Conservation (phyloP, 2,113 vertebrate genomes). For the Sturnus vulgaris region DNA sequence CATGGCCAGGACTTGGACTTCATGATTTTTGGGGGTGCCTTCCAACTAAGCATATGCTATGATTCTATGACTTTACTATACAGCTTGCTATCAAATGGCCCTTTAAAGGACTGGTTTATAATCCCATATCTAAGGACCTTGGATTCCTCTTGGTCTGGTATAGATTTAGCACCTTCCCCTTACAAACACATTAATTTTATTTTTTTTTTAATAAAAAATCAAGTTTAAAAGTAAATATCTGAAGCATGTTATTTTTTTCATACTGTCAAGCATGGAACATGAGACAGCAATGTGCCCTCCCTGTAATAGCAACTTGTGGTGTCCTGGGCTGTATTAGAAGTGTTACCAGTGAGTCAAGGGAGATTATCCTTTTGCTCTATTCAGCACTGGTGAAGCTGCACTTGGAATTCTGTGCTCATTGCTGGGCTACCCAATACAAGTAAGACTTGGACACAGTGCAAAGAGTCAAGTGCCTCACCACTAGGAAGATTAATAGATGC, state of each 20-base stretch:
- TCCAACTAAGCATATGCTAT: background rate
- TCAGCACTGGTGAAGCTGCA: background rate
- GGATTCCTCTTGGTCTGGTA: background rate
- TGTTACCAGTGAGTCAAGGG: background rate
- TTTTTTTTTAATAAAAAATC: background rate
- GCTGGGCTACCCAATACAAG: background rate
- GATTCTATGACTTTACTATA: background rate
- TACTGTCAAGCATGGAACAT: background rate
- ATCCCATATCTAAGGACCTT: background rate
- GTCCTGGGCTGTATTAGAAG: background rate
- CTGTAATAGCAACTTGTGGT: background rate
- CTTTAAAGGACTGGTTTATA: background rate
- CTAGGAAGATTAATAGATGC: background rate
- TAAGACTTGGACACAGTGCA: background rate
- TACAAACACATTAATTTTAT: background rate
- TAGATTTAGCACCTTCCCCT: background rate
- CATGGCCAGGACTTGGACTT: background rate
- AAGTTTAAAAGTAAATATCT: background rate
- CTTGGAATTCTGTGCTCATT: background rate
- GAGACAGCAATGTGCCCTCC: background rate
- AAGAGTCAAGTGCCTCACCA: background rate
- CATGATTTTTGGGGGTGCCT: background rate
- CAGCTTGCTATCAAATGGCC: background rate
- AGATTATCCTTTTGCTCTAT: background rate
- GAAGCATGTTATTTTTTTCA: background rate